Percentiles rank a stretch among this genome's conserved stretches.
phyloP scores from a whole-genome alignment of 2,797 vertebrate genomes.

The Micropoecilia bifurca region DNA sequence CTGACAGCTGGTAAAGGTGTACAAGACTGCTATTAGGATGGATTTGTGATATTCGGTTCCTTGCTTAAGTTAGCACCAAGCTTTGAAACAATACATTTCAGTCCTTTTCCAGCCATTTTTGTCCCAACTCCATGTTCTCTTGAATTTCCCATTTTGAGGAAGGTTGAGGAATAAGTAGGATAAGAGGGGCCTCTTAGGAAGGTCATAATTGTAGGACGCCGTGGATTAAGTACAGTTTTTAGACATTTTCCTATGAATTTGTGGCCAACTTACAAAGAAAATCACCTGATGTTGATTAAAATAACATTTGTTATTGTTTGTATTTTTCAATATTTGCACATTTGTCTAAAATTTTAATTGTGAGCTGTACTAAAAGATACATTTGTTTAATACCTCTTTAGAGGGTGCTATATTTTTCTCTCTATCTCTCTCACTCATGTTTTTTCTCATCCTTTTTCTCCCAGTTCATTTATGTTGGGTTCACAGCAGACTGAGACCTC shows the following conservation, averaged over 20 bases:
- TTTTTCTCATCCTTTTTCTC: conserved; percentile 21
- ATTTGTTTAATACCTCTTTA: background rate
- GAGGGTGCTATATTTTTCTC: background rate
- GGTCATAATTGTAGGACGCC: background rate
- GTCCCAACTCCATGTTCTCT: background rate
- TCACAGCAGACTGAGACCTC: conserved; percentile 21
- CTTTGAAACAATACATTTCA: background rate
- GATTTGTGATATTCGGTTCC: background rate
- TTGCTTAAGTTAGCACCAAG: background rate
- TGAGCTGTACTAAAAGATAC: background rate
- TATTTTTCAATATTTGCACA: background rate
- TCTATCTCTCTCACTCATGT: conserved; percentile 7
- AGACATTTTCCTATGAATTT: background rate
- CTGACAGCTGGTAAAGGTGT: background rate
- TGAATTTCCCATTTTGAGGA: background rate
- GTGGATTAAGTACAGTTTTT: background rate
- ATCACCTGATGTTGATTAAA: background rate
- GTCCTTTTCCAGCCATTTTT: background rate
- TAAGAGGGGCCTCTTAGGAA: background rate
- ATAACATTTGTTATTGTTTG: background rate
- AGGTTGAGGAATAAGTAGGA: background rate
- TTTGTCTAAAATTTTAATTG: background rate
- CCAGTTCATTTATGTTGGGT: conserved; percentile 34
- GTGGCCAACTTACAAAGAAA: background rate
- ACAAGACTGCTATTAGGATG: background rate